Evolutionary conservation across 1,140 invertebrate genomes (phyloP).

Genomic region (Heliconius himera): DNA sequence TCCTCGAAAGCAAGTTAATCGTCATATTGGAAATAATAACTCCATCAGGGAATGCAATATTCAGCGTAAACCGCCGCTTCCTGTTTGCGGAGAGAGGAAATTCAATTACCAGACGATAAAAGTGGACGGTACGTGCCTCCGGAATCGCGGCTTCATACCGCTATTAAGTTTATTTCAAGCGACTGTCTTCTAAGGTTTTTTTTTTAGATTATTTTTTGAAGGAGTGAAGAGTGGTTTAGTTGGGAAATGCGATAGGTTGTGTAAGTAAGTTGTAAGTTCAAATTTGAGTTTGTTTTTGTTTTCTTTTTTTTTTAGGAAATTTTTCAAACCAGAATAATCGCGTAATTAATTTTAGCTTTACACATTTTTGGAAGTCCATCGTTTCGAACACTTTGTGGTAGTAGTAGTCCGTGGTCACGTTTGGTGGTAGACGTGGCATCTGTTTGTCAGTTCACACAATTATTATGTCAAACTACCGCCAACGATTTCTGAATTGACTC

Average conservation of each 20-base stretch:
- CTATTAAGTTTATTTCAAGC: constrained; percentile 42
- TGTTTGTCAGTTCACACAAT: too few relatives aligned
- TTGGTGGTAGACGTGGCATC: too few relatives aligned
- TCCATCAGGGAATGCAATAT: constrained; percentile 65
- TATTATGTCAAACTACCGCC: too few relatives aligned
- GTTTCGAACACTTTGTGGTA: too few relatives aligned
- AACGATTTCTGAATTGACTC: too few relatives aligned
- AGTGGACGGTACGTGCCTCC: constrained; percentile 53
- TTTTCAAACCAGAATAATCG: too few relatives aligned
- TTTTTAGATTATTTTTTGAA: constrained; percentile 2
- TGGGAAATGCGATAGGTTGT: not conserved
- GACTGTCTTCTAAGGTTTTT: constrained; percentile 25
- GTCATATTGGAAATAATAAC: constrained; percentile 68
- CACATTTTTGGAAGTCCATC: too few relatives aligned
- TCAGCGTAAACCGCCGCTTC: constrained; percentile 61
- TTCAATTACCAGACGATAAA: constrained; percentile 73
- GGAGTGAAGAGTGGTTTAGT: not conserved
- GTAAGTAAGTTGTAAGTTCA: not conserved
- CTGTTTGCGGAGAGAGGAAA: constrained; percentile 71
- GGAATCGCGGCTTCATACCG: constrained; percentile 41
- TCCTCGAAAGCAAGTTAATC: constrained; percentile 42
- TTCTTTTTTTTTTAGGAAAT: too few relatives aligned
- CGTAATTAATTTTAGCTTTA: too few relatives aligned
- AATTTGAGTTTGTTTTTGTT: too few relatives aligned
- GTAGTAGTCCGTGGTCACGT: too few relatives aligned